Conservation (phyloP, 2,888 invertebrate genomes). For the Agriopis marginaria region DNA sequence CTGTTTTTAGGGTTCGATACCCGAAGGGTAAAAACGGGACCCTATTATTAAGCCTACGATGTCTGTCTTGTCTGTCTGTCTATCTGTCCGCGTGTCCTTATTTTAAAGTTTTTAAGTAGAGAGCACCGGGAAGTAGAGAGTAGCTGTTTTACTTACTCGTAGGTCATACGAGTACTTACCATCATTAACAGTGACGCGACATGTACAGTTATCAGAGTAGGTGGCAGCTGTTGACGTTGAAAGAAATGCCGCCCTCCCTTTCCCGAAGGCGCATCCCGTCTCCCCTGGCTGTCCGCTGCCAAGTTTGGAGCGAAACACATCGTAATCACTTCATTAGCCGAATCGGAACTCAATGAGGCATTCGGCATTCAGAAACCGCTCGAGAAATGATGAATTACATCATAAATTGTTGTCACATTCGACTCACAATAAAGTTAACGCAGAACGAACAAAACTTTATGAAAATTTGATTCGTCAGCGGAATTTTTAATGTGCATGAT, state of each 20-base stretch:
- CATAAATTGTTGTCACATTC: constrained; percentile 33
- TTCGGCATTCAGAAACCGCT: constrained; percentile 26
- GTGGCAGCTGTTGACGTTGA: not conserved
- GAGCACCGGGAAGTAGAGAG: too few species aligned
- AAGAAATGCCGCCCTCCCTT: constrained; percentile 11
- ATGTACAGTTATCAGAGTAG: not conserved
- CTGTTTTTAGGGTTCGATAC: too few species aligned
- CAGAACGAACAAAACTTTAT: constrained; percentile 37
- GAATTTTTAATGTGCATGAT: constrained; percentile 28
- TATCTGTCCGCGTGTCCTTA: too few species aligned
- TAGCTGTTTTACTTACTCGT: too few species aligned
- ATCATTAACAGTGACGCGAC: not conserved
- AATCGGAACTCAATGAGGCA: constrained; percentile 24
- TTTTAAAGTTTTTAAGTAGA: too few species aligned
- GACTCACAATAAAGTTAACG: constrained; percentile 35
- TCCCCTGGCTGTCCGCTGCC: not conserved
- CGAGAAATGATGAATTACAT: constrained; percentile 28
- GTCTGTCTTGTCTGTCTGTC: too few species aligned
- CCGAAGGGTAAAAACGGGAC: too few species aligned
- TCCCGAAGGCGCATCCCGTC: constrained; percentile 7
- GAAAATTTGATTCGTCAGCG: constrained; percentile 34
- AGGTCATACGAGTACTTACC: too few species aligned
- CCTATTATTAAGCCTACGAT: too few species aligned
- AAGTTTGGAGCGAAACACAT: not conserved
- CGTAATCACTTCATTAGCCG: constrained; percentile 20